Conservation (phyloP, 2,888 invertebrate species). For the Caenorhabditis uteleia region DNA sequence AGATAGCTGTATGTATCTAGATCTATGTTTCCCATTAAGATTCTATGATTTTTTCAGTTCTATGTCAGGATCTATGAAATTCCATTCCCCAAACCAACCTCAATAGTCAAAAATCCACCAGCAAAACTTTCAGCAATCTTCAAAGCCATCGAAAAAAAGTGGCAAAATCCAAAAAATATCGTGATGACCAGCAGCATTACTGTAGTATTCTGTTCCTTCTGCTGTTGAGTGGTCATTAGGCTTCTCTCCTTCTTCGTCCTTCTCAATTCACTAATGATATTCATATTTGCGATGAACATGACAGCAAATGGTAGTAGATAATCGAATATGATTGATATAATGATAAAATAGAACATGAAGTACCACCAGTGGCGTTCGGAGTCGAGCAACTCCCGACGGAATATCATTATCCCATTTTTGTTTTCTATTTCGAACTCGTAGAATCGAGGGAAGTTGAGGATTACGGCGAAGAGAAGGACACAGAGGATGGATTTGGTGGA, state of each 20-base stretch:
- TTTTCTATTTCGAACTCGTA: constrained; percentile 35
- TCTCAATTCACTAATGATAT: constrained; percentile 28
- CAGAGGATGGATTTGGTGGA: constrained; percentile 24
- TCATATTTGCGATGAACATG: constrained; percentile 33
- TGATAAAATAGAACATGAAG: constrained; percentile 36
- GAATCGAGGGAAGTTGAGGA: constrained; percentile 32
- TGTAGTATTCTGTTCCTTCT: constrained; percentile 40
- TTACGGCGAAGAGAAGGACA: constrained; percentile 25
- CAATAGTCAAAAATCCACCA: constrained; percentile 30
- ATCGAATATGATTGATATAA: constrained; percentile 31
- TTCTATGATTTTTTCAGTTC: too few species aligned
- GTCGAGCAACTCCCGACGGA: constrained; percentile 23
- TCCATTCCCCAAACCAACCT: constrained; percentile 7
- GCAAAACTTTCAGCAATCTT: constrained; percentile 37
- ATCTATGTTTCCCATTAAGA: too few species aligned
- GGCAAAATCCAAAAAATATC: constrained; percentile 38
- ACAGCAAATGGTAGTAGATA: constrained; percentile 31
- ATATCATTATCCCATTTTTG: constrained; percentile 11
- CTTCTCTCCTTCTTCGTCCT: constrained; percentile 28
- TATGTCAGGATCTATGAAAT: not conserved
- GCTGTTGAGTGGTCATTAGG: constrained; percentile 39
- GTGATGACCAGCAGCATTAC: constrained; percentile 39
- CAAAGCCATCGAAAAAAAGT: constrained; percentile 35
- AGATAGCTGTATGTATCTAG: too few species aligned
- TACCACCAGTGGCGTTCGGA: constrained; percentile 37